Evolutionary conservation across 2,113 vertebrate species (phyloP).

Genomic region (Larimichthys polyactis): DNA sequence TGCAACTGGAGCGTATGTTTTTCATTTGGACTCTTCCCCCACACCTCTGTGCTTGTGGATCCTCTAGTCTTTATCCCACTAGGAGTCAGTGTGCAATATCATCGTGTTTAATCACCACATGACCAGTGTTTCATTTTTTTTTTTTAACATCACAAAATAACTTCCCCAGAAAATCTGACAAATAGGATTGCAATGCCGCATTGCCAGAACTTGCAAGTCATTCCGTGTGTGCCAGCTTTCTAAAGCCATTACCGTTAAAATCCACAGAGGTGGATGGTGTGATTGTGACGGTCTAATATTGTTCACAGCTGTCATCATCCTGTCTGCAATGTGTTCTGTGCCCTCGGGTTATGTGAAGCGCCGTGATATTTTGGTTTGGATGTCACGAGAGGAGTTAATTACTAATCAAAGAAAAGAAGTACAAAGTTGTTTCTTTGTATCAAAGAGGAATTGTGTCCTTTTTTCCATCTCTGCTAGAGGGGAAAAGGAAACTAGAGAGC

Average conservation of each 20-base stretch:
- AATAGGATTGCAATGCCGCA: constrained; percentile 46
- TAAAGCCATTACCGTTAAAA: constrained; percentile 11
- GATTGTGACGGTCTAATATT: constrained; percentile 13
- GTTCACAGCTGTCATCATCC: constrained; percentile 49
- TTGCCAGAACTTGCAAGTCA: constrained; percentile 67
- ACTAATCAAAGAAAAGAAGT: constrained; percentile 24
- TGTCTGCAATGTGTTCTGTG: constrained; percentile 9
- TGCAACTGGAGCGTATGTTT: constrained; percentile 81
- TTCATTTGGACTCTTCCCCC: constrained; percentile 76
- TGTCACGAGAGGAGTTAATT: constrained; percentile 36
- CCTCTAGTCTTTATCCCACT: constrained; percentile 32
- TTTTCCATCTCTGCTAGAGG: constrained; percentile 20
- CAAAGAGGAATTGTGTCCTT: constrained; percentile 22
- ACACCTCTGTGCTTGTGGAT: constrained; percentile 66
- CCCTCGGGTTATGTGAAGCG: constrained; percentile 38
- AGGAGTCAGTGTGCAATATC: constrained; percentile 48
- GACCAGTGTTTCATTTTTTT: background rate
- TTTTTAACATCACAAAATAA: constrained; percentile 28
- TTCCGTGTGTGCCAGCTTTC: constrained; percentile 35
- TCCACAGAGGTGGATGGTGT: background rate
- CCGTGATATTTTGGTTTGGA: constrained; percentile 15
- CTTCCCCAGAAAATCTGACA: constrained; percentile 21
- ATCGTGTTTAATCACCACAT: constrained; percentile 64
- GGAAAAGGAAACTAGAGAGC: constrained; percentile 46
- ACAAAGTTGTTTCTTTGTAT: background rate